Conservation (phyloP, 2,888 invertebrate genomes). For the Brachyopa scutellaris region DNA sequence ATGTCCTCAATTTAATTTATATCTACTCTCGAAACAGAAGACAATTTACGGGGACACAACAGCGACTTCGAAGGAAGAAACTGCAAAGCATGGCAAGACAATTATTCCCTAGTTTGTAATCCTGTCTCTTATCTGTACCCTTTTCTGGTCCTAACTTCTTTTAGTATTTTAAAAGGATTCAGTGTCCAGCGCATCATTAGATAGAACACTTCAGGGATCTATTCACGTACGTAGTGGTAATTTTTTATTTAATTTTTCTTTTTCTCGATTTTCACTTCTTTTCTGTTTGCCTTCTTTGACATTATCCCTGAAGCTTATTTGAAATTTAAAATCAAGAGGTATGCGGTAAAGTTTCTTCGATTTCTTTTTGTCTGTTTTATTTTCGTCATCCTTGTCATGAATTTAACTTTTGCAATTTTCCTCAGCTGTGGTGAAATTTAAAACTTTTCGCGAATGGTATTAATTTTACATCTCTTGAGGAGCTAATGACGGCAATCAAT, state of each 20-base stretch:
- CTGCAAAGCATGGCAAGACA: slow-evolving; percentile 8
- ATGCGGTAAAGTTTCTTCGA: not conserved
- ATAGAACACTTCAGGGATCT: not conserved
- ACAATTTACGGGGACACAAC: not conserved
- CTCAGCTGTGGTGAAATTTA: slow-evolving; percentile 28
- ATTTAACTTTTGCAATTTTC: slow-evolving; percentile 46
- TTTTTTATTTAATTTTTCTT: not conserved
- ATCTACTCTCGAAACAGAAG: not conserved
- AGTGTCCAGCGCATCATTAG: slow-evolving; percentile 2
- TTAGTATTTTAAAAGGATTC: not conserved
- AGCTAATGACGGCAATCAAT: slow-evolving; percentile 52
- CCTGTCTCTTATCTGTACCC: not conserved
- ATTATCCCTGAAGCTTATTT: slow-evolving; percentile 19
- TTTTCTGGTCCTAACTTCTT: not conserved
- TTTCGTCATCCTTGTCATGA: slow-evolving; percentile 35
- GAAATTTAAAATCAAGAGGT: slow-evolving; percentile 22
- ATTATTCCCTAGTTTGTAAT: not conserved
- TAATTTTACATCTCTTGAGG: slow-evolving; percentile 26
- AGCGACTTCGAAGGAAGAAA: not conserved
- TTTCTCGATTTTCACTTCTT: not conserved
- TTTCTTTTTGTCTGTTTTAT: slow-evolving; percentile 18
- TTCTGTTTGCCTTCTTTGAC: not conserved
- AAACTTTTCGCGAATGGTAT: slow-evolving; percentile 23
- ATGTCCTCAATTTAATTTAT: slow-evolving; percentile 34
- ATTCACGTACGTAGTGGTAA: not conserved